Base-by-base conservation (phyloP, 2,797 vertebrate species). In the Buceros bicornis region DNA sequence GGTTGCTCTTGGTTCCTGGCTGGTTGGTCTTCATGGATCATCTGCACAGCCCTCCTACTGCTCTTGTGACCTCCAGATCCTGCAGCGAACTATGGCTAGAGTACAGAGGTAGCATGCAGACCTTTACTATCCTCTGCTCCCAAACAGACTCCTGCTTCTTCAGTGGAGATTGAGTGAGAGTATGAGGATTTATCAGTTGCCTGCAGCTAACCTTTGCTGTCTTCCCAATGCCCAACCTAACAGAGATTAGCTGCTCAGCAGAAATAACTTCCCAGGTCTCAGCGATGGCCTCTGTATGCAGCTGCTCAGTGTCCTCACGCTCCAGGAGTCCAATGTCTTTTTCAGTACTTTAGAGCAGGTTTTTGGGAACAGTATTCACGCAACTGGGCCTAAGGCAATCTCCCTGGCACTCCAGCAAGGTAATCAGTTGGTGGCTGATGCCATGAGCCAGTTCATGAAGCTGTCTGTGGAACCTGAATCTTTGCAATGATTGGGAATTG, bases 241-340 rank as follows among this genome's bases (percentile, higher is more conserved):
- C 4, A 8, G 13, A 5, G 25, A 14, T 37, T 5, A 50, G 10
- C 22, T 78, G 33, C 73, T 51, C 9, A 18, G 53, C 14, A 81
- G 43, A 66, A 78, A n/a, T 26, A 3, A 17, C 21, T 72, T 53
- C 13, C 13, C 3, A 50, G n/a, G 2, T 53, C 4, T 28, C 16
- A 15, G 15, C 2, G 24, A 28, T 11, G 6, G 5, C 17, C 14
- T 58, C 33, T 43, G 6, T 3, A 2, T 7, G 29, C 18, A 53
- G 37, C 54, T 69, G 31, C 47, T 33, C 9, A 1, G 10, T 1
- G 17, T 8, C 18, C 5, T 21, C 17, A 0, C 8, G 62, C 16
- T 66, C 20, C 22, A 47, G 20, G 7, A n/a, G 8, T 22, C 40
- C 31, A 8, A 8, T n/a, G 26, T 35, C 29, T 57, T 58, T 12